Evolutionary conservation across 2,888 invertebrate species (phyloP).

Genomic region (Altica lythri): DNA sequence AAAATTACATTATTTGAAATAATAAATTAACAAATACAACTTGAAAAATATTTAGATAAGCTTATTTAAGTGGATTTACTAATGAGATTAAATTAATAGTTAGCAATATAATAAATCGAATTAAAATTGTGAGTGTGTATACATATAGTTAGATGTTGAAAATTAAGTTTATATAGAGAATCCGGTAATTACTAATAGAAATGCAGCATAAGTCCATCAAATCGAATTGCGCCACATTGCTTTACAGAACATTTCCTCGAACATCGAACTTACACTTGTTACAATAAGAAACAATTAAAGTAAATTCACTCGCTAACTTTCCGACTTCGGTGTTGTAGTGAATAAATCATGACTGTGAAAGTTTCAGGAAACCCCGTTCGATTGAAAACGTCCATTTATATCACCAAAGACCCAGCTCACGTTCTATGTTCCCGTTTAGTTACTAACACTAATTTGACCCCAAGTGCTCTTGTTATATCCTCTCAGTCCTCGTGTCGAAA

Average conservation of each 20-base stretch:
- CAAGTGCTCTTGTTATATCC: constrained; percentile 12
- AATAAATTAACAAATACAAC: too few species aligned
- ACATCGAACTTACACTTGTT: constrained; percentile 21
- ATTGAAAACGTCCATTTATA: constrained; percentile 40
- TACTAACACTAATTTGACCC: constrained; percentile 16
- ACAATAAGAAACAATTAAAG: constrained; percentile 25
- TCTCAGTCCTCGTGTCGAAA: not conserved
- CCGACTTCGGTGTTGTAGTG: constrained; percentile 21
- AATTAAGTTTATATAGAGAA: not conserved
- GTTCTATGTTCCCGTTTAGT: constrained; percentile 17
- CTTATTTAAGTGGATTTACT: too few species aligned
- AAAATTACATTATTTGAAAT: too few species aligned
- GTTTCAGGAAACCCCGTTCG: constrained; percentile 34
- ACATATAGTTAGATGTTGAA: too few species aligned
- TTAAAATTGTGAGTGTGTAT: too few species aligned
- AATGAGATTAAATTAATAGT: too few species aligned
- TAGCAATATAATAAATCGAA: not conserved
- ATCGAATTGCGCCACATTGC: constrained; percentile 10
- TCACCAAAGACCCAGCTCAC: constrained; percentile 16
- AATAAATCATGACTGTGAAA: constrained; percentile 28
- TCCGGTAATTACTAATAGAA: constrained; percentile 17
- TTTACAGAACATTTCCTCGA: constrained; percentile 14
- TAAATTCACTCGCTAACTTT: constrained; percentile 23
- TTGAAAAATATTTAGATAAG: too few species aligned
- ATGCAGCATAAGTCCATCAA: constrained; percentile 16